Conservation (phyloP, 1,140 invertebrate genomes). For the Drosophila varians region DNA sequence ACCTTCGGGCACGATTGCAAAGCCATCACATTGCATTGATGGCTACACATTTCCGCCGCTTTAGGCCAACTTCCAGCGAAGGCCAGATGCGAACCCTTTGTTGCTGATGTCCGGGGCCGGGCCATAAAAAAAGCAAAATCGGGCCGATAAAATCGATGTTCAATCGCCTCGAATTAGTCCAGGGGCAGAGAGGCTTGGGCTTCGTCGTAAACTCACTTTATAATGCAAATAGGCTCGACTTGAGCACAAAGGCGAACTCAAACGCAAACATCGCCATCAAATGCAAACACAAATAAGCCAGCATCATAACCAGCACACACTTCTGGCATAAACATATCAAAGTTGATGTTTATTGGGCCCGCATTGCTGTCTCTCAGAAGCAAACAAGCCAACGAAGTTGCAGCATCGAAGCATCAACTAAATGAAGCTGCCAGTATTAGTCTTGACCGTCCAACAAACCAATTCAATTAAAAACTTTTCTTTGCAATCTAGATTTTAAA, state of each 20-base stretch:
- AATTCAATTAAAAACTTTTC: not conserved
- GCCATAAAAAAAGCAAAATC: constrained; percentile 39
- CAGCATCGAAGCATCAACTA: not conserved
- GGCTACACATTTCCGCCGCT: constrained; percentile 48
- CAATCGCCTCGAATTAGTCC: constrained; percentile 66
- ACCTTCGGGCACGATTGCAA: constrained; percentile 44
- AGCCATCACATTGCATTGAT: constrained; percentile 49
- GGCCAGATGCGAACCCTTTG: constrained; percentile 53
- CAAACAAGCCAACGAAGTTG: constrained; percentile 23
- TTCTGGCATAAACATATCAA: constrained; percentile 77
- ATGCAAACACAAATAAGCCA: constrained; percentile 20
- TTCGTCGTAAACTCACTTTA: constrained; percentile 68
- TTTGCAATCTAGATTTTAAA: too few relatives aligned
- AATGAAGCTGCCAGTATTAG: too few relatives aligned
- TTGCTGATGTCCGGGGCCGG: constrained; percentile 11
- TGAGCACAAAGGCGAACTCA: constrained; percentile 19
- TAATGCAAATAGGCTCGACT: constrained; percentile 68
- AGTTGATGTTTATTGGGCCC: constrained; percentile 71
- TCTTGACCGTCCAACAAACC: too few relatives aligned
- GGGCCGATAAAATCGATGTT: constrained; percentile 70
- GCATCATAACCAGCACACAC: constrained; percentile 31
- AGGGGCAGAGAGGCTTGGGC: constrained; percentile 22
- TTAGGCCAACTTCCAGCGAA: constrained; percentile 51
- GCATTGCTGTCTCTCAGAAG: constrained; percentile 37
- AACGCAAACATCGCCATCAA: constrained; percentile 28